phyloP scores from a whole-genome alignment of 2,888 invertebrate species.

The Polylopha cassiicola region DNA sequence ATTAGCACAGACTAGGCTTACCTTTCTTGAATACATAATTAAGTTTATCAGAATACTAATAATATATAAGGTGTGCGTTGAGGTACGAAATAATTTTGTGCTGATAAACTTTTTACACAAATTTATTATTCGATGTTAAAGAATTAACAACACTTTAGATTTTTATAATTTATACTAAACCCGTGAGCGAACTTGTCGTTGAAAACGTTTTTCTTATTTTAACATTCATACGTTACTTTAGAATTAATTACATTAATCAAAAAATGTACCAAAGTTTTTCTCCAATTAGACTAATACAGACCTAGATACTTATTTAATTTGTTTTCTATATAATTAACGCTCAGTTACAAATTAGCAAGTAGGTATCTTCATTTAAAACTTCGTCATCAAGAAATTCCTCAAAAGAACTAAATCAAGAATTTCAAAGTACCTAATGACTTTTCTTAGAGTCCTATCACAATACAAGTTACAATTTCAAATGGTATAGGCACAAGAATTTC shows the following conservation, averaged over 20 bases:
- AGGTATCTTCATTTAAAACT: not conserved
- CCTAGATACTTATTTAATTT: conserved; percentile 10
- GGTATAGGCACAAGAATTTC: too few species aligned
- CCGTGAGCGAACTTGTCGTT: conserved; percentile 56
- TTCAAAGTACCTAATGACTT: too few species aligned
- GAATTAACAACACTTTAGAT: conserved; percentile 23
- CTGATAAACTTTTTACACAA: conserved; percentile 24
- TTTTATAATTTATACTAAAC: conserved; percentile 32
- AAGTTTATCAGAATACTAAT: conserved; percentile 17
- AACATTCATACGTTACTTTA: conserved; percentile 11
- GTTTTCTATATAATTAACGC: too few species aligned
- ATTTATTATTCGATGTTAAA: conserved; percentile 40
- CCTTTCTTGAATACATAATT: conserved; percentile 12
- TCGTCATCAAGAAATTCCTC: too few species aligned
- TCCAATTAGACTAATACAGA: conserved; percentile 9
- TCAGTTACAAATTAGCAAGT: not conserved
- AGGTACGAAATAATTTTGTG: conserved; percentile 28
- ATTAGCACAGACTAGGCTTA: conserved; percentile 21
- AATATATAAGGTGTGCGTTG: conserved; percentile 23
- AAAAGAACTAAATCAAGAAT: too few species aligned
- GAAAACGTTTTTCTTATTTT: conserved; percentile 12
- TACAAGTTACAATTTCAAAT: too few species aligned
- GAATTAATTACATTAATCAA: conserved; percentile 6
- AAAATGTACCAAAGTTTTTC: conserved; percentile 14
- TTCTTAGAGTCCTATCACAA: too few species aligned